Base-by-base conservation (phyloP, 2,888 invertebrate species). In the Ceramica pisi region DNA sequence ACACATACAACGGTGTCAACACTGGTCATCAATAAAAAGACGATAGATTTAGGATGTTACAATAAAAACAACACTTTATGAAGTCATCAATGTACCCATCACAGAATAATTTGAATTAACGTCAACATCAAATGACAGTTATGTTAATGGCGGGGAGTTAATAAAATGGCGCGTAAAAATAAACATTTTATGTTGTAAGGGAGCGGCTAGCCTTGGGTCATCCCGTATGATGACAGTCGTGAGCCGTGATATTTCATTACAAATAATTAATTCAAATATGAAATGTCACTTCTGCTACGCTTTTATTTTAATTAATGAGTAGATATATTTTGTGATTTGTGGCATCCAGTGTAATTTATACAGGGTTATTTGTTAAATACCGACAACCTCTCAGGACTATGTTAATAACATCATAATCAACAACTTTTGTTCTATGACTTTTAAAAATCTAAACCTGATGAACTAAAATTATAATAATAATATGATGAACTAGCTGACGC, bases 231-330 rank as follows among this genome's bases (percentile, higher is more conserved):
- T 74, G 67, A 72, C 71, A 81, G 46, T 68, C 63, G 78, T 83
- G 70, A 82, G 46, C 64, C 63, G 78, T 83, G 71, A 82, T 83
- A 82, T 81, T 74, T 85, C 67, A 83, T 80, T 78, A 74, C 46
- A 80, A 82, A 80, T 81, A 83, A 81, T 85, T 71, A 72, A 79
- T 82, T 65, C 62, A 63, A n/a, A n/a, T 75, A 63, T 68, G 81
- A 76, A 81, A 62, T 56, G n/a, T 23, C 56, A 31, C 72, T 38
- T 16, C 38, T 41, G 16, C 16, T 48, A n/a, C 6, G 16, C 19
- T 55, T 57, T 84, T 71, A 63, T 67, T 81, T 68, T 65, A 77
- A 83, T 83, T 81, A 83, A 67, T 2, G 48, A 55, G 53, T 69
- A 57, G 51, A 3, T 46, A 46, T 3, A 35, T 35, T 19, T 38